Conservation (phyloP, 2,797 vertebrate species). For the Carcharodon carcharias region DNA sequence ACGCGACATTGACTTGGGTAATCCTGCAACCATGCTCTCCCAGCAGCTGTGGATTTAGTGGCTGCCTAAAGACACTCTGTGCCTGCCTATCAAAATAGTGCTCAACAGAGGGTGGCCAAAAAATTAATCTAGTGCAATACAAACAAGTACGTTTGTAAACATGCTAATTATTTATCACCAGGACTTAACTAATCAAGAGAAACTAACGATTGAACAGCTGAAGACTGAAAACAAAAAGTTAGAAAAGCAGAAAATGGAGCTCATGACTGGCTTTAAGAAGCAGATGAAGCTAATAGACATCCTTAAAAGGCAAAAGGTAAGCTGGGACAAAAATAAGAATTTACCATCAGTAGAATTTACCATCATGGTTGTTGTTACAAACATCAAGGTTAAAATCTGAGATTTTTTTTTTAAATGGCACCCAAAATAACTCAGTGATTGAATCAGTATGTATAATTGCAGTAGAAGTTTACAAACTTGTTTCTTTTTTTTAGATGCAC, state of each 20-base stretch:
- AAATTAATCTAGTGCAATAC: background rate
- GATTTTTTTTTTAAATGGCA: background rate
- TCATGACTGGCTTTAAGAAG: slow-evolving; percentile 84
- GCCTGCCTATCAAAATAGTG: background rate
- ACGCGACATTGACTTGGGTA: background rate
- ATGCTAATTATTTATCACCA: slow-evolving; percentile 45
- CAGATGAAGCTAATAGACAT: slow-evolving; percentile 89
- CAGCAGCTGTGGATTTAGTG: background rate
- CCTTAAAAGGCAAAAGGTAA: slow-evolving; percentile 91
- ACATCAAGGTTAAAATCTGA: background rate
- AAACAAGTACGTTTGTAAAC: background rate
- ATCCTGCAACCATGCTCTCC: background rate
- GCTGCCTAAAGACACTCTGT: background rate
- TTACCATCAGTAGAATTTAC: background rate
- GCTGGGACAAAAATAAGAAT: slow-evolving; percentile 39
- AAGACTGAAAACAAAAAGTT: slow-evolving; percentile 82
- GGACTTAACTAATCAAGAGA: slow-evolving; percentile 72
- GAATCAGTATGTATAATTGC: background rate
- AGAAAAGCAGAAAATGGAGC: slow-evolving; percentile 85
- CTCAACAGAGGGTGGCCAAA: background rate
- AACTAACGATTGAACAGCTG: slow-evolving; percentile 72
- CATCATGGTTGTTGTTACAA: background rate
- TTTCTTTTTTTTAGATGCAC: slow-evolving; percentile 71
- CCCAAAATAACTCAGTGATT: background rate
- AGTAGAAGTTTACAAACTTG: background rate